These are phyloP conservation scores for Danio aesculapii DNA, from an alignment of 2,797 vertebrate species.

Conservation along the genomic window DNA sequence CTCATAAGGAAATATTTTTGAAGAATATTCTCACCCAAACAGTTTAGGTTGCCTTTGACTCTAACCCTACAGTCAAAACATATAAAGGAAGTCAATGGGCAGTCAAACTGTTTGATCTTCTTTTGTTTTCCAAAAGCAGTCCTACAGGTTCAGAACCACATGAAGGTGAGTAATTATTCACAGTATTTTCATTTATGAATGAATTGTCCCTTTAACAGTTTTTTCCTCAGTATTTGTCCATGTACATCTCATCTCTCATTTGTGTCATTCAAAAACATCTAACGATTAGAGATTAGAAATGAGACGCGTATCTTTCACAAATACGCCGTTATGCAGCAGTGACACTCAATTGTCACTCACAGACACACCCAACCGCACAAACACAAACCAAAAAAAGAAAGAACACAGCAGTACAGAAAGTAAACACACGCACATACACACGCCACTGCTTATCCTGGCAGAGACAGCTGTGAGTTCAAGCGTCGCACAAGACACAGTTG, in stretches of 20 bases:
- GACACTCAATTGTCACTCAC: not conserved
- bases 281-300: not conserved
- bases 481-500: slow-evolving; percentile 78
- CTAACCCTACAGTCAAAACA: not conserved
- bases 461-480: slow-evolving; percentile 73
- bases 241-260: not conserved
- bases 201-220: not conserved
- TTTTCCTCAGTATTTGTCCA: not conserved
- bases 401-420: slow-evolving; percentile 4
- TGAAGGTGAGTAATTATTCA: not conserved
- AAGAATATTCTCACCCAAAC: not conserved
- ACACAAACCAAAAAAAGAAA: not conserved
- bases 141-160: not conserved
- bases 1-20: not conserved
- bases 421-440: slow-evolving; percentile 29
- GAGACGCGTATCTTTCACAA: not conserved
- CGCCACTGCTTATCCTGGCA: slow-evolving; percentile 64
- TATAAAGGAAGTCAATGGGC: not conserved
- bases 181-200: not conserved
- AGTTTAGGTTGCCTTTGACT: not conserved
- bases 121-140: not conserved
- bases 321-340: not conserved
- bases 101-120: not conserved
- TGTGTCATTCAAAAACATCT: not conserved
- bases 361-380: slow-evolving; percentile 18